Percentiles rank a stretch among this genome's conserved stretches.
Conservation (phyloP, 1,140 invertebrate species). For the Wiebesia pumilae region DNA sequence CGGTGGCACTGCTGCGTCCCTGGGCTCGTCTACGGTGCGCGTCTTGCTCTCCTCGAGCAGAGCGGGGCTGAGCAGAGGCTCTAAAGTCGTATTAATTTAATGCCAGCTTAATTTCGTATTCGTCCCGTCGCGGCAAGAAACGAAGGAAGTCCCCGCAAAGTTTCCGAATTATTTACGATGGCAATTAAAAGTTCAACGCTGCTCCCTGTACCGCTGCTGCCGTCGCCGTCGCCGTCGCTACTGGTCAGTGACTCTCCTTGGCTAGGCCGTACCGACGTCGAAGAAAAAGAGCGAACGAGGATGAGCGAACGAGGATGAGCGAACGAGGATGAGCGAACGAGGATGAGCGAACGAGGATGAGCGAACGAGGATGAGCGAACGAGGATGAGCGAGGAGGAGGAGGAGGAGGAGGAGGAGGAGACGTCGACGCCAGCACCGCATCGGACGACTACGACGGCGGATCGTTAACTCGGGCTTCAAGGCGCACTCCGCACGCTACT, state of each 20-base stretch:
- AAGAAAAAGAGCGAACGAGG: background rate
- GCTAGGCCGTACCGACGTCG: background rate
- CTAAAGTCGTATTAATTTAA: constrained; percentile 74
- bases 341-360: background rate
- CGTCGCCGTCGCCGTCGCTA: background rate
- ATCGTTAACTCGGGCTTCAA: constrained; percentile 64
- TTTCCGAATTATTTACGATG: constrained; percentile 74
- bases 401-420: background rate
- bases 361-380: background rate
- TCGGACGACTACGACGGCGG: constrained; percentile 50
- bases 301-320: background rate
- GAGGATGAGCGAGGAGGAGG: background rate
- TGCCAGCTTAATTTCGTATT: constrained; percentile 74
- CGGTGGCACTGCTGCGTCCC: background rate
- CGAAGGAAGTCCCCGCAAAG: constrained; percentile 65
- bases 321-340: background rate
- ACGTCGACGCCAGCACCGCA: constrained; percentile 29
- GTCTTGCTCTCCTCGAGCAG: background rate
- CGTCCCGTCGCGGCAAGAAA: constrained; percentile 63
- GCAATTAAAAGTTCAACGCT: constrained; percentile 73
- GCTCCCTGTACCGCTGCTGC: background rate
- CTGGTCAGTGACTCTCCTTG: constrained; percentile 39
- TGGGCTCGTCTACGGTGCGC: background rate
- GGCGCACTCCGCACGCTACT: constrained; percentile 49
- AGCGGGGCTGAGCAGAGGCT: constrained; percentile 60